Evolutionary conservation across 2,888 invertebrate genomes (phyloP), one percentile per base, ranked within the genome.

Genomic region (Anoplius nigerrimus): DNA sequence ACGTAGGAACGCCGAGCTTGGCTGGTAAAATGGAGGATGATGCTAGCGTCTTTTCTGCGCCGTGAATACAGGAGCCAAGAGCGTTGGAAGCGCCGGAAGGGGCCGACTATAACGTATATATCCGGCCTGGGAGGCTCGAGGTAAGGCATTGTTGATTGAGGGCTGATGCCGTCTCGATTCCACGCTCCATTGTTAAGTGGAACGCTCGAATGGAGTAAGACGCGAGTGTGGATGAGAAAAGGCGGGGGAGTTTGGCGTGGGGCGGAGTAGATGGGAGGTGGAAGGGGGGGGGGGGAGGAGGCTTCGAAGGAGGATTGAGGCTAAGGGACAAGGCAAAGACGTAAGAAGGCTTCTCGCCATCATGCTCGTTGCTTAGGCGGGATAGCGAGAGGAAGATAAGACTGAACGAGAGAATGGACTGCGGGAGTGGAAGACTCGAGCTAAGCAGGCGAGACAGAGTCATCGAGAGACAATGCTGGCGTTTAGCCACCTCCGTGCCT

Each of bases 141-240:
- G 67, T 69, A 71, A 73, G 66, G 78, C 76, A 78, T 78, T 76
- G 81, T 81, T 76, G 81, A 81, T 80, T 66, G 81, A 76, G 79
- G 72, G 68, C 75, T 72, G 76, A 78, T 74, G 73, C 75, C 74
- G 74, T 75, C 69, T 75, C 71, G 62, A 75, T 75, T 78, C 71
- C 66, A 55, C 56, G 67, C 64, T 71, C 76, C 52, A 80, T 80
- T 81, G 78, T 76, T 74, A 79, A 74, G 77, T 62, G 69, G 68
- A 66, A 72, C 73, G 70, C 69, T 68, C 66, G 68, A 68, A 64
- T 56, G 52, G 63, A 58, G 71, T 52, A 69, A 54, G 58, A 71
- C 48, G 52, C 27, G 53, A 66, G 61, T 55, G 67, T 66, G 56
- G 62, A 58, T 69, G 68, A 61, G 69, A 56, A 66, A 27, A 69